Conservation (phyloP, 2,797 vertebrate species). For the Sebastolobus altivelis region DNA sequence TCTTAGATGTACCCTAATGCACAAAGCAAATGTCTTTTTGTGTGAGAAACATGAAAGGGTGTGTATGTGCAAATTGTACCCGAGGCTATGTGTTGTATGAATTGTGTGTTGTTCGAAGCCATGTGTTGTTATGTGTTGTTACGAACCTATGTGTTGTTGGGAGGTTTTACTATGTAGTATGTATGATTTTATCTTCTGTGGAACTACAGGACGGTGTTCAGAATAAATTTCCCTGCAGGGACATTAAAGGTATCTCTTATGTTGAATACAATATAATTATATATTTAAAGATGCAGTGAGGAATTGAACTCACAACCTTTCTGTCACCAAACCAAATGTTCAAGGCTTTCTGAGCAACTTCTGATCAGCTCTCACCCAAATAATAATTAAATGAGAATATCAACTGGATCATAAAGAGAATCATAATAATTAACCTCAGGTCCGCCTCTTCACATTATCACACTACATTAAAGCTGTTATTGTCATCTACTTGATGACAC, state of each 20-base stretch:
- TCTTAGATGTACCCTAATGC: neutral
- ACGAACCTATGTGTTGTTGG: no score
- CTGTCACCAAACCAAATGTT: neutral
- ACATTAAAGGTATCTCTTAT: no score
- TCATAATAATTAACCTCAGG: constrained; percentile 1
- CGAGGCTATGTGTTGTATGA: no score
- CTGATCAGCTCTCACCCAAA: neutral
- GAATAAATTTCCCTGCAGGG: no score
- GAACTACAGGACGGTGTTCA: no score
- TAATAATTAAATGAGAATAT: neutral
- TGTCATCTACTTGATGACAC: neutral
- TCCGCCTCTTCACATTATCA: constrained; percentile 9
- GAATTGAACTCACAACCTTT: neutral
- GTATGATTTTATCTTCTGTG: no score
- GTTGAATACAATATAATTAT: neutral
- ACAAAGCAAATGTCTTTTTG: neutral
- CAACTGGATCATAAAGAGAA: constrained; percentile 1
- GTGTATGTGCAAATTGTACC: no score
- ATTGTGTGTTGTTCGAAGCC: no score
- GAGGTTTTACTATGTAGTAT: no score
- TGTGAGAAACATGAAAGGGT: neutral
- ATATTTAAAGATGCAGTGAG: neutral
- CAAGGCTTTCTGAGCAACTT: neutral
- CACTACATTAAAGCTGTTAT: constrained; percentile 16
- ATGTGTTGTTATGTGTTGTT: no score